These are phyloP conservation scores for Eulithis testata DNA, from an alignment of 2,888 invertebrate genomes.

Conservation along the genomic window DNA sequence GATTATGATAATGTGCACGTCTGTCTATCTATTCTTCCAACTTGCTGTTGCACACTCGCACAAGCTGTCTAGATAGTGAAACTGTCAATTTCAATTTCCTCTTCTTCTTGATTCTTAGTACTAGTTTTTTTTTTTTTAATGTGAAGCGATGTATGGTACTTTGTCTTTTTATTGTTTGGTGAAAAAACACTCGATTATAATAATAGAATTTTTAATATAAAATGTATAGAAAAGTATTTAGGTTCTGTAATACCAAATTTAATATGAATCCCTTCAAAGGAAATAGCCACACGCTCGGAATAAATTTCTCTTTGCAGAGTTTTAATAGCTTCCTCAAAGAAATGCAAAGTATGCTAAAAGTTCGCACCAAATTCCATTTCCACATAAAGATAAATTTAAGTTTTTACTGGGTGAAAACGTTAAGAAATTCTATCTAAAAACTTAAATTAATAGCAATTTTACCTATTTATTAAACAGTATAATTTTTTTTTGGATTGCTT, in stretches of 20 bases:
- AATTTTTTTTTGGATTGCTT: too few species aligned
- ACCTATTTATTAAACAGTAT: too few species aligned
- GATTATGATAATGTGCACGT: slow-evolving; percentile 72
- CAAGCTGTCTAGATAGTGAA: slow-evolving; percentile 55
- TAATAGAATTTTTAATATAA: too few species aligned
- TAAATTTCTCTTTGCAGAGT: slow-evolving; percentile 27
- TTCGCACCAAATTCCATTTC: slow-evolving; percentile 20
- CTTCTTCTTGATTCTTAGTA: neutral
- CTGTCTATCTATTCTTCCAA: slow-evolving; percentile 54
- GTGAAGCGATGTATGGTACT: too few species aligned
- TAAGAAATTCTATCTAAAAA: neutral
- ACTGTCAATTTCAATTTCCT: slow-evolving; percentile 41
- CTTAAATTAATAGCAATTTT: neutral
- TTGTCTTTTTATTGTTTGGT: too few species aligned
- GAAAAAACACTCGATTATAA: too few species aligned
- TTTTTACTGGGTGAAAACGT: slow-evolving; percentile 16
- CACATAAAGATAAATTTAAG: slow-evolving; percentile 25
- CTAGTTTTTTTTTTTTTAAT: neutral
- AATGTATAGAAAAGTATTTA: too few species aligned
- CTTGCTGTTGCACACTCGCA: slow-evolving; percentile 46
- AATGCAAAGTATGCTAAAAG: slow-evolving; percentile 30
- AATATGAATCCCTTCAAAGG: slow-evolving; percentile 24
- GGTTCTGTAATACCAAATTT: too few species aligned
- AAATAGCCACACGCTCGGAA: slow-evolving; percentile 28
- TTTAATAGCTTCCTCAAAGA: slow-evolving; percentile 34